Percentiles rank a stretch among this genome's conserved stretches.
phyloP scores from a whole-genome alignment of 2,888 invertebrate genomes.

The Tubulanus polymorphus region DNA sequence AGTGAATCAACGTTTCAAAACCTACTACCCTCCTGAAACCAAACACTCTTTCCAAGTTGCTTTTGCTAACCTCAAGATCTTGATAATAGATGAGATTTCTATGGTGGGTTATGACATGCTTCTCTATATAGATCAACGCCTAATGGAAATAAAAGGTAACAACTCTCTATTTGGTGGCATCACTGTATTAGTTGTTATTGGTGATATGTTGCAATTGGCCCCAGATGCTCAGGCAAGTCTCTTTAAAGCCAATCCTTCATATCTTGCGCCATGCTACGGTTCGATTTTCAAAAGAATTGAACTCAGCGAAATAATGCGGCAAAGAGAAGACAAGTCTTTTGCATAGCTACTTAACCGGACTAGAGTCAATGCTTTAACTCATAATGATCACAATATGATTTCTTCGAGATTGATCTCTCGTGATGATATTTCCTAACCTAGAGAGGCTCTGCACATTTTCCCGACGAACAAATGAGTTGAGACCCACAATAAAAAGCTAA shows the following conservation, averaged over 20 bases:
- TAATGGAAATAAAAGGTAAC: background rate
- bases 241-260: background rate
- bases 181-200: background rate
- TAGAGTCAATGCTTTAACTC: background rate
- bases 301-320: conserved; percentile 7
- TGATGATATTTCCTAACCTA: background rate
- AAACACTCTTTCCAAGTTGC: background rate
- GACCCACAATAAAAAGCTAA: background rate
- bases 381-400: background rate
- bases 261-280: background rate
- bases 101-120: background rate
- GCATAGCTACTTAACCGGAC: conserved; percentile 4
- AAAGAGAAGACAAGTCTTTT: conserved; percentile 1
- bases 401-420: background rate
- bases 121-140: background rate
- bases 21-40: too few species aligned
- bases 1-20: too few species aligned
- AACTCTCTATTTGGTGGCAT: background rate
- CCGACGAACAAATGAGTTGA: background rate
- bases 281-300: conserved; percentile 5
- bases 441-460: background rate
- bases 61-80: background rate
- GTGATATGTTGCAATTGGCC: conserved; percentile 5
- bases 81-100: background rate
- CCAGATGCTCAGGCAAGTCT: conserved; percentile 1